These are phyloP conservation scores for Epinephelus awoara DNA, from an alignment of 2,797 vertebrate species.

Conservation along the genomic window DNA sequence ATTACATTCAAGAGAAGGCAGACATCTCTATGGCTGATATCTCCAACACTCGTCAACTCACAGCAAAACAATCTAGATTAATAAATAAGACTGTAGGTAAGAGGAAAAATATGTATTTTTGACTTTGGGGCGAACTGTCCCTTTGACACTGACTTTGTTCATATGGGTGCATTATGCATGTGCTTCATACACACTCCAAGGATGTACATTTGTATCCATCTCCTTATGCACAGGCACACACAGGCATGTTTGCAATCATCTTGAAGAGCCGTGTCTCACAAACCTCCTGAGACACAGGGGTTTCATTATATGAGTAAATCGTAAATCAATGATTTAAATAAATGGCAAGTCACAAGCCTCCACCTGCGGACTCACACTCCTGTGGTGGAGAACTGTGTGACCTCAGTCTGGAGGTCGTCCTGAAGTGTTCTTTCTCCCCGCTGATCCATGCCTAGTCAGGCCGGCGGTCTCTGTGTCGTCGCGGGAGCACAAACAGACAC, in stretches of 20 bases:
- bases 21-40: too few relatives aligned
- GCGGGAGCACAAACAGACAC: conserved; percentile 88
- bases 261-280: conserved; percentile 17
- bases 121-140: too few relatives aligned
- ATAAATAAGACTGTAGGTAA: too few relatives aligned
- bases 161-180: background rate
- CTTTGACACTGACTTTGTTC: background rate
- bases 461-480: conserved; percentile 78
- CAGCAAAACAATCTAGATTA: too few relatives aligned
- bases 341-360: background rate
- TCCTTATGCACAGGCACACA: conserved; percentile 18
- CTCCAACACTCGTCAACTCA: too few relatives aligned
- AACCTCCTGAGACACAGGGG: background rate
- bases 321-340: conserved; percentile 20
- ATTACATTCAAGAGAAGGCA: too few relatives aligned
- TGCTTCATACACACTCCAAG: conserved; percentile 1
- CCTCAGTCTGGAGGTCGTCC: conserved; percentile 86
- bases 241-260: conserved; percentile 27
- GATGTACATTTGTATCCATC: background rate
- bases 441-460: conserved; percentile 88
- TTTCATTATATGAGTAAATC: conserved; percentile 22
- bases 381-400: conserved; percentile 88
- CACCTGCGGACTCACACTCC: conserved; percentile 82
- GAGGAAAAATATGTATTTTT: too few relatives aligned
- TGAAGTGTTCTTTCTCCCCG: conserved; percentile 56